phyloP scores from a whole-genome alignment of 1,140 invertebrate species.

The Trichonephila clavata region DNA sequence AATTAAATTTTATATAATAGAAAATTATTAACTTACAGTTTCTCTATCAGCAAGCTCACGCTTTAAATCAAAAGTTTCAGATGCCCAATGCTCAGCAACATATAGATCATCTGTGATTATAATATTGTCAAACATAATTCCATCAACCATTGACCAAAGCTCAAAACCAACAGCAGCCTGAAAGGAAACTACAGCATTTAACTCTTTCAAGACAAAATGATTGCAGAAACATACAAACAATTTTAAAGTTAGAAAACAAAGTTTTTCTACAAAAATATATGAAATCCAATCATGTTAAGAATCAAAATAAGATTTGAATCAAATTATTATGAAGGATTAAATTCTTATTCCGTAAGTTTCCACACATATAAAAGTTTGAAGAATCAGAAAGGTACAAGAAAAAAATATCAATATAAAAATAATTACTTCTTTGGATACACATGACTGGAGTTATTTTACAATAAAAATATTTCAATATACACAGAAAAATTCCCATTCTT shows the following conservation, averaged over 20 bases:
- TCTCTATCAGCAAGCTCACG: conserved; percentile 88
- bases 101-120: conserved; percentile 92
- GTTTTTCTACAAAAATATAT: neutral
- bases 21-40: conserved; percentile 85
- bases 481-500: too few relatives aligned
- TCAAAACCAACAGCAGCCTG: conserved; percentile 96
- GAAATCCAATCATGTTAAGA: neutral
- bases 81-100: conserved; percentile 91
- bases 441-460: too few relatives aligned
- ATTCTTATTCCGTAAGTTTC: too few relatives aligned
- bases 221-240: neutral
- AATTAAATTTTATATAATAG: too few relatives aligned
- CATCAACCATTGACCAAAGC: conserved; percentile 98
- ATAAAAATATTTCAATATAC: too few relatives aligned
- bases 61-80: conserved; percentile 92
- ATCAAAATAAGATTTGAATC: too few relatives aligned
- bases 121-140: conserved; percentile 97
- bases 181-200: conserved; percentile 77
- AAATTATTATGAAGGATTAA: too few relatives aligned
- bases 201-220: neutral
- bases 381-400: too few relatives aligned
- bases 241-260: neutral
- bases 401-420: too few relatives aligned
- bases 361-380: too few relatives aligned
- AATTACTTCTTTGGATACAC: too few relatives aligned